Evolutionary conservation across 2,888 invertebrate genomes (phyloP).

Genomic region (Ypsolopha sequella): DNA sequence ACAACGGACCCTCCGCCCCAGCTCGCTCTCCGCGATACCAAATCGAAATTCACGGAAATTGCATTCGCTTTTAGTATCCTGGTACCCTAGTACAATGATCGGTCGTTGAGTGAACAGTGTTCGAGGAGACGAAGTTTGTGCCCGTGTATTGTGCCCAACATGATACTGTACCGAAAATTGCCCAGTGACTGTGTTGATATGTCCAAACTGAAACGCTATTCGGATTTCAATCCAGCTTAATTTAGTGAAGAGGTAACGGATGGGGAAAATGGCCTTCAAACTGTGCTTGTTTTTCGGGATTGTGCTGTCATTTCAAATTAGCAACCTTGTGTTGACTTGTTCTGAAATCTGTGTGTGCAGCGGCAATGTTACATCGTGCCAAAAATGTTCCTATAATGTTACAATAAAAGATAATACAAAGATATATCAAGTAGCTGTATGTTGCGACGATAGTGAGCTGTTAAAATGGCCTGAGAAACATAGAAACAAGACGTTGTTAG

Average conservation of each 20-base stretch:
- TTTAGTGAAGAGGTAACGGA: constrained; percentile 13
- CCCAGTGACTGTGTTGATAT: constrained; percentile 5
- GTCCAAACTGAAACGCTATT: constrained; percentile 27
- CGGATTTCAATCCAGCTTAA: constrained; percentile 54
- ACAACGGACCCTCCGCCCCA: constrained; percentile 35
- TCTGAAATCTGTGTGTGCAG: constrained; percentile 37
- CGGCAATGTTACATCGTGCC: constrained; percentile 30
- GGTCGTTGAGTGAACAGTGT: neutral
- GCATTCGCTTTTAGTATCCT: no score
- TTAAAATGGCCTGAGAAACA: constrained; percentile 29
- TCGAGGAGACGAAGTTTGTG: constrained; percentile 11
- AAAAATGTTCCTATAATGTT: constrained; percentile 46
- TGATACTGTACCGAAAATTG: neutral
- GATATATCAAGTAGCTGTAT: constrained; percentile 29
- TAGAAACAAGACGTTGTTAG: constrained; percentile 40
- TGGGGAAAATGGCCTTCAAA: constrained; percentile 46
- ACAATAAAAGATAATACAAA: constrained; percentile 40
- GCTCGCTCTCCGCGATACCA: constrained; percentile 13
- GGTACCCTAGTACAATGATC: no score
- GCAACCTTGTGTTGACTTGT: constrained; percentile 38
- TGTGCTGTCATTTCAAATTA: constrained; percentile 43
- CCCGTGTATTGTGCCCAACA: constrained; percentile 2
- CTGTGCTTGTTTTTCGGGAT: constrained; percentile 44
- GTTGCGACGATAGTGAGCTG: constrained; percentile 34
- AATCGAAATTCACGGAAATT: no score